Percentiles rank a stretch among this genome's conserved stretches.
Conservation (phyloP, 2,888 invertebrate genomes). For the Hydraecia micacea region DNA sequence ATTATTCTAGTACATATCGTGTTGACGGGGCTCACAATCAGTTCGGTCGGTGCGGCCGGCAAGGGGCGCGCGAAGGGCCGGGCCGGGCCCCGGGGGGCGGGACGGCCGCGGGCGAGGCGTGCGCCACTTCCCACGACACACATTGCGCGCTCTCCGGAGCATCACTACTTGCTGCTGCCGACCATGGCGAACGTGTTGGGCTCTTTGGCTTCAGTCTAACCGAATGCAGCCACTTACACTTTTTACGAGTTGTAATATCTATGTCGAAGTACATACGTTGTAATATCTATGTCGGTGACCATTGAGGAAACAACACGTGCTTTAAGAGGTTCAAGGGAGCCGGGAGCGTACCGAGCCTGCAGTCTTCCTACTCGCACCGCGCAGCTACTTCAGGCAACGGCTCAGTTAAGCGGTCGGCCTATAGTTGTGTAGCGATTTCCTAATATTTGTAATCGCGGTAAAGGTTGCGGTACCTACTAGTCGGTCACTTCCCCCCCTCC, state of each 20-base stretch:
- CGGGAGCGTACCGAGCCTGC: not conserved
- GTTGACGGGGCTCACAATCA: not conserved
- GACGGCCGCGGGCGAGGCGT: not conserved
- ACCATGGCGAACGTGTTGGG: not conserved
- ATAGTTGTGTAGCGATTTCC: not conserved
- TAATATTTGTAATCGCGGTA: not conserved
- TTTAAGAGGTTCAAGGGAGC: not conserved
- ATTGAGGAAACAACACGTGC: no score
- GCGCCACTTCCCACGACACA: conserved; percentile 4
- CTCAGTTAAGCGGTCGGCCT: no score
- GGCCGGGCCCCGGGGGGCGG: no score
- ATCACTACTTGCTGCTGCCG: not conserved
- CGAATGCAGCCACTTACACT: not conserved
- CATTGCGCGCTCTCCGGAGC: not conserved
- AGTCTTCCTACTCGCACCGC: no score
- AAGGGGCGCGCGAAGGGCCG: no score
- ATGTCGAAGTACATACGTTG: not conserved
- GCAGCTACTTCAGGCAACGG: no score
- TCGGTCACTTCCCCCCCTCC: no score
- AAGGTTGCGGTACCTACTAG: no score
- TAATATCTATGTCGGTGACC: no score
- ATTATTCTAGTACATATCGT: not conserved
- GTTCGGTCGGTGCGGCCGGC: not conserved
- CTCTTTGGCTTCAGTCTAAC: not conserved
- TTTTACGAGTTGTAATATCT: not conserved